These are phyloP conservation scores for Mastomys coucha DNA, from an alignment of 2,113 vertebrate genomes.

Conservation along the genomic window DNA sequence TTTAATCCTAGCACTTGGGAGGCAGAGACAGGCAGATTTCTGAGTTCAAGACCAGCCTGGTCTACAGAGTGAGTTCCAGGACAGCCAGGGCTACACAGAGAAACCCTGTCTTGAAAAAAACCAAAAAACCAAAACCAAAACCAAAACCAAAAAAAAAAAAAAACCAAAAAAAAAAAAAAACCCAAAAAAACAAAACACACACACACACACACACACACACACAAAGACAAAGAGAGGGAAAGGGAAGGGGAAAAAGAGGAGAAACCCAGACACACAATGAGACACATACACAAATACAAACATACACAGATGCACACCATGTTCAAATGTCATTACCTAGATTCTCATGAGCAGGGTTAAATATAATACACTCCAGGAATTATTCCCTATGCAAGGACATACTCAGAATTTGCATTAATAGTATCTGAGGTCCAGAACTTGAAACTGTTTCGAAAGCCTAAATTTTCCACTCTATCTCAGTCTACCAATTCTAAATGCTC, in stretches of 20 bases:
- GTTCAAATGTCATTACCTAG: not conserved
- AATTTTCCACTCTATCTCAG: not conserved
- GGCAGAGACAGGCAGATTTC: no score
- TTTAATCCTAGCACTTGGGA: no score
- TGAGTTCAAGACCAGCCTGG: no score
- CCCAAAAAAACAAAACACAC: no score
- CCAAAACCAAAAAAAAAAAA: no score
- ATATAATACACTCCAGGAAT: not conserved
- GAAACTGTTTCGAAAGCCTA: slow-evolving; percentile 56
- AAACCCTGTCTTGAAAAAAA: no score
- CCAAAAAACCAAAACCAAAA: no score
- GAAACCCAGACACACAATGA: not conserved
- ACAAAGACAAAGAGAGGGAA: not conserved
- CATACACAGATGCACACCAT: not conserved
- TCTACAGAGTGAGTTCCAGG: no score
- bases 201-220: no score
- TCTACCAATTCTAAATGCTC: slow-evolving; percentile 11
- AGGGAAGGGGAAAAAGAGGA: not conserved
- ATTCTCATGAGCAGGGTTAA: slow-evolving; percentile 10
- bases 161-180: no score
- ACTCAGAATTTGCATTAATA: not conserved
- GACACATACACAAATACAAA: not conserved
- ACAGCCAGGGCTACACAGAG: no score
- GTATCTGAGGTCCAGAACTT: not conserved
- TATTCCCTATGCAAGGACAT: not conserved